These are phyloP conservation scores for Calidris pygmaea DNA, from an alignment of 2,113 vertebrate species.

Conservation along the genomic window DNA sequence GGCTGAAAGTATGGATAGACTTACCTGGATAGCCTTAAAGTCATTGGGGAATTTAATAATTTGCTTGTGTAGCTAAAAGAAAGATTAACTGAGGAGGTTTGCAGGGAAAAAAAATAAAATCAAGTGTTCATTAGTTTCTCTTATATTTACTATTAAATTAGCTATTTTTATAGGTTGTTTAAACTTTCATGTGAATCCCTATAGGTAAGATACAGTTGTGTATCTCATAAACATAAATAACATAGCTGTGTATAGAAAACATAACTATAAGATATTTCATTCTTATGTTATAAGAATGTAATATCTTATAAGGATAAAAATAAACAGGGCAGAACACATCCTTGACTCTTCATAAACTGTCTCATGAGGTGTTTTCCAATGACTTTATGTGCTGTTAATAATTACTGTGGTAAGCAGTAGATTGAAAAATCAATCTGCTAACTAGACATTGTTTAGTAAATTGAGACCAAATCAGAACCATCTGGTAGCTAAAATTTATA, in stretches of 20 bases:
- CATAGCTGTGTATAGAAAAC: not conserved
- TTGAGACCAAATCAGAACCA: not conserved
- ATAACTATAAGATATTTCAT: not conserved
- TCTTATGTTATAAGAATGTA: not conserved
- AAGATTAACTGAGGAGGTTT: not conserved
- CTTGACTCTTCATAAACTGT: not conserved
- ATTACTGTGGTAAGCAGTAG: not conserved
- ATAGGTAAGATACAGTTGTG: not conserved
- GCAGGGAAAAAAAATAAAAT: not conserved
- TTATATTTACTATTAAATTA: not conserved
- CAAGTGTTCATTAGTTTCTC: not conserved
- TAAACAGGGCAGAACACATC: not conserved
- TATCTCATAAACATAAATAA: not conserved
- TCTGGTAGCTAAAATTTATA: not conserved
- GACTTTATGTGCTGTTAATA: not conserved
- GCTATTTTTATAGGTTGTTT: not conserved
- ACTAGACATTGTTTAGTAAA: not conserved
- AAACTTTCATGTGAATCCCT: not conserved
- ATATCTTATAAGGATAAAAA: not conserved
- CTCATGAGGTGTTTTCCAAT: not conserved
- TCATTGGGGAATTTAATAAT: not conserved
- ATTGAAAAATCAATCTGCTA: constrained; percentile 2
- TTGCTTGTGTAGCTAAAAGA: not conserved
- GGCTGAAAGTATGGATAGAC: not conserved
- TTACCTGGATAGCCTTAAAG: not conserved